Conservation (phyloP, 2,113 vertebrate species). For the Pseudorectes ferrugineus region DNA sequence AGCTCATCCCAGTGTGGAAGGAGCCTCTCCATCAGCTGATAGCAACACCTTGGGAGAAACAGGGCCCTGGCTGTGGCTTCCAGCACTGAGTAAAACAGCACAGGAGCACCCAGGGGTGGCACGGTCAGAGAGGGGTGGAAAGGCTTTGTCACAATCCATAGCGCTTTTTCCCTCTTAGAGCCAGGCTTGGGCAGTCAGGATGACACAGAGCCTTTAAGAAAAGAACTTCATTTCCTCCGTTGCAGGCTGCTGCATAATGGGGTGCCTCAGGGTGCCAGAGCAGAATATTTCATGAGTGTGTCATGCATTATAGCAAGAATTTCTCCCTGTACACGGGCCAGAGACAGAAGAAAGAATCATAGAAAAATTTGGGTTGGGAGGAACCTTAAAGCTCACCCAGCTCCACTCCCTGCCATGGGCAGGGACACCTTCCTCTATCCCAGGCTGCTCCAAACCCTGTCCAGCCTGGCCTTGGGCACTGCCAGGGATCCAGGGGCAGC, state of each 20-base stretch:
- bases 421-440: background rate
- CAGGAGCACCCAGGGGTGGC: background rate
- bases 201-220: background rate
- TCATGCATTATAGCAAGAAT: background rate
- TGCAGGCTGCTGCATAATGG: background rate
- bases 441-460: rapidly evolving
- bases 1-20: background rate
- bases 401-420: background rate
- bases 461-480: background rate
- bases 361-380: background rate
- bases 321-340: background rate
- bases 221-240: background rate
- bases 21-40: background rate
- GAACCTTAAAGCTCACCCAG: background rate
- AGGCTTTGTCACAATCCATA: background rate
- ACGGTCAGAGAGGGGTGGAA: background rate
- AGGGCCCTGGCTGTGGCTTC: background rate
- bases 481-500: background rate
- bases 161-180: background rate
- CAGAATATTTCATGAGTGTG: background rate
- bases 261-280: background rate
- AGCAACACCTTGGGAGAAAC: background rate
- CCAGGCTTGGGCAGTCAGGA: background rate
- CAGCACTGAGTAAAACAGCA: background rate
- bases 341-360: background rate